phyloP scores from a whole-genome alignment of 1,140 invertebrate species.

The Bombus cullumanus region DNA sequence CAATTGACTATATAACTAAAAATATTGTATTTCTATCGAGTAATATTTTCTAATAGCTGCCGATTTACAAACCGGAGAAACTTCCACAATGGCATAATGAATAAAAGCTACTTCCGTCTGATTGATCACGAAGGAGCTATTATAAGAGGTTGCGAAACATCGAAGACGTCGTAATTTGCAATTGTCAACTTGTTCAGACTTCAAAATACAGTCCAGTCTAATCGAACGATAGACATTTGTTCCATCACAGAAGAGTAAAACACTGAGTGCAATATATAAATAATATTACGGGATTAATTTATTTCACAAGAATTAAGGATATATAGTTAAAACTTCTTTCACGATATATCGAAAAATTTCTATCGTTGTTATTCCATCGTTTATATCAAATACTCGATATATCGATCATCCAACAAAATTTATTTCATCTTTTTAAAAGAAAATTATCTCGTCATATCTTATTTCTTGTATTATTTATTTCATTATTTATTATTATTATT shows the following conservation, averaged over 20 bases:
- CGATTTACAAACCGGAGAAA: too few species aligned
- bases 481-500: not conserved
- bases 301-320: too few species aligned
- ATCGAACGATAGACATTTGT: too few species aligned
- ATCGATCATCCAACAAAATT: not conserved
- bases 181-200: not conserved
- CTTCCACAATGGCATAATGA: not conserved
- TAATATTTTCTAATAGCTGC: too few species aligned
- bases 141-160: slow-evolving; percentile 12
- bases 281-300: not conserved
- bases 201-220: not conserved
- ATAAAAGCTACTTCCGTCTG: not conserved
- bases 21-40: too few species aligned
- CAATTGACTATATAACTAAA: not conserved
- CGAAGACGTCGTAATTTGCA: not conserved
- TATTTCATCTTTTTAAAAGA: too few species aligned
- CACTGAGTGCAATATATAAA: not conserved
- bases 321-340: not conserved
- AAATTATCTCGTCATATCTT: too few species aligned
- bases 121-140: slow-evolving; percentile 1
- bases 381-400: not conserved
- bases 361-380: not conserved
- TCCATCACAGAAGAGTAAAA: not conserved
- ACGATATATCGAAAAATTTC: not conserved
- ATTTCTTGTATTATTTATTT: not conserved